These are phyloP conservation scores for Prunella strophiata DNA, from an alignment of 2,797 vertebrate species.

Conservation along the genomic window DNA sequence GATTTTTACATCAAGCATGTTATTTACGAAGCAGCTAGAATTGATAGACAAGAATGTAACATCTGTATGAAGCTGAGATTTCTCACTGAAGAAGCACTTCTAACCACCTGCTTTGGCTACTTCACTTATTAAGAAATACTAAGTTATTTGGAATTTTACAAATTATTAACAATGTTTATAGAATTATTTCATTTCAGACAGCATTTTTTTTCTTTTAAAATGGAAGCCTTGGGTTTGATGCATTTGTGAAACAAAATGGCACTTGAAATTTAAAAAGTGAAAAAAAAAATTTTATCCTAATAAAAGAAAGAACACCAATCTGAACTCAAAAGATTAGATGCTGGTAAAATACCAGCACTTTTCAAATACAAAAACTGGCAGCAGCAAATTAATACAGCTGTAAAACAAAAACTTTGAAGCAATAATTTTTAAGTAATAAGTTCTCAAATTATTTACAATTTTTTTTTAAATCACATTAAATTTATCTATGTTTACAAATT, in stretches of 20 bases:
- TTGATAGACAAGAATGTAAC: background rate
- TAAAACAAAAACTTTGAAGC: background rate
- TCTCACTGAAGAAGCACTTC: background rate
- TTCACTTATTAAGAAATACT: background rate
- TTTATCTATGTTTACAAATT: background rate
- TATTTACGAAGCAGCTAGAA: background rate
- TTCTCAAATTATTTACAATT: background rate
- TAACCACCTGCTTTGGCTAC: background rate
- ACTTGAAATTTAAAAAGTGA: background rate
- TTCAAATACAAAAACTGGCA: background rate
- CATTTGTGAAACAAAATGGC: background rate
- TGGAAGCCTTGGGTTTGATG: background rate
- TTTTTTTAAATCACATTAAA: background rate
- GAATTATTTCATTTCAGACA: background rate
- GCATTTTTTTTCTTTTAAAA: background rate
- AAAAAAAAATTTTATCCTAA: too few relatives aligned
- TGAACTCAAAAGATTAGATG: background rate
- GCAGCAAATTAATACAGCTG: background rate
- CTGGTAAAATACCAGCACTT: background rate
- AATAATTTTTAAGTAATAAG: background rate
- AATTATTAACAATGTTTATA: background rate
- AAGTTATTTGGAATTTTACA: background rate
- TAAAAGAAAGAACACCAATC: background rate
- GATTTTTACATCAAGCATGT: background rate
- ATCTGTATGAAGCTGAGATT: background rate